Evolutionary conservation across 2,888 invertebrate genomes (phyloP), one percentile per base, ranked within the genome.

Genomic region (Marronus borbonicus): DNA sequence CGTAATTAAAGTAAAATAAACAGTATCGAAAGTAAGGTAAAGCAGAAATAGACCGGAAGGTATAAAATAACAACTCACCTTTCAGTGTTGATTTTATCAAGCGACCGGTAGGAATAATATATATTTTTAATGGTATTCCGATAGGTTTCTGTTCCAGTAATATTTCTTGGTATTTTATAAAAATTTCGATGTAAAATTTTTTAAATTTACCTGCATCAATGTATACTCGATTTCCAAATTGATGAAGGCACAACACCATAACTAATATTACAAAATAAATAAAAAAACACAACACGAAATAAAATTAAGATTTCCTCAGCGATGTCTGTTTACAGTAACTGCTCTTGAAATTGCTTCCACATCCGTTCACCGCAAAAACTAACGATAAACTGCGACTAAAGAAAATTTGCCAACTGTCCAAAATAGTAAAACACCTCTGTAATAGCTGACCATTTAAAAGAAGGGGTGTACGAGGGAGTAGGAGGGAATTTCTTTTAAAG

Each of bases 401-500:
- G 24, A 28, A n/a, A 62, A 62, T 31, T 62, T 62, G 12, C 31
- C 55, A 8, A 58, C 62, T 62, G 28, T 24, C 28, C n/a, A 58
- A n/a, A 72, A 39, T 39, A n/a, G 17, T 72, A 60, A 72, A 55
- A 60, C 36, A 58, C n/a, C 39, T 20, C 36, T 62, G 14, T 12
- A 68, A 28, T 50, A 39, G 31, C 24, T 72, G 72, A 39, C 70
- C 55, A 55, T 20, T 31, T 20, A 58, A 20, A 58, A 14, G 7
- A 36, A 72, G 39, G 17, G 17, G 44, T 10, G 49, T 44, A 20
- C 39, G 17, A 10, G 39, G 39, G 39, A 31, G 36, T 39, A 10
- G 20, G 3, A 36, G 20, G 72, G 55, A 69, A 17, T 72, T 24
- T 72, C 72, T 58, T 72, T 72, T 72, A 72, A 72, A 58, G 72